phyloP scores from a whole-genome alignment of 2,113 vertebrate genomes.

The Megaceryle torquata region DNA sequence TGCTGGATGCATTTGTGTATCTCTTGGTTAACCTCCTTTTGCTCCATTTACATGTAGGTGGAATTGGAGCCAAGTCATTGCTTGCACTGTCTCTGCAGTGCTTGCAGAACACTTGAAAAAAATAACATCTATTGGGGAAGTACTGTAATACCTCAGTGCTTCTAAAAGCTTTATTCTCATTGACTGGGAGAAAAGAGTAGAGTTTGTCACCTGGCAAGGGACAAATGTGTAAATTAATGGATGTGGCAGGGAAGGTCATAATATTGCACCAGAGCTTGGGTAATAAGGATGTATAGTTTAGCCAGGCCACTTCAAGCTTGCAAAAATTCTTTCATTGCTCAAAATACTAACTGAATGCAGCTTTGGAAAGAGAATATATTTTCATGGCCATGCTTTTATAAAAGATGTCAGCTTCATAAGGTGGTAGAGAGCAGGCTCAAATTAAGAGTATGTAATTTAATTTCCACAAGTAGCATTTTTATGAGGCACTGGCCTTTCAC shows the following conservation, averaged over 20 bases:
- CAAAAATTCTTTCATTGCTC: neutral
- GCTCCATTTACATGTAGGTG: neutral
- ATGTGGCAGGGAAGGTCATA: neutral
- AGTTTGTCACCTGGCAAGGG: neutral
- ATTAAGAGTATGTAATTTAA: constrained; percentile 11
- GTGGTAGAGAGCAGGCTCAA: neutral
- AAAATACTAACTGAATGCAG: neutral
- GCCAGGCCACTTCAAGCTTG: neutral
- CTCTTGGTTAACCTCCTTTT: neutral
- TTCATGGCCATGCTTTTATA: neutral
- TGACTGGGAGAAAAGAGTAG: neutral
- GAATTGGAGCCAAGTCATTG: neutral
- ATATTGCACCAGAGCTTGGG: neutral
- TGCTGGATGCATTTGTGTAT: neutral
- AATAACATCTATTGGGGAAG: neutral
- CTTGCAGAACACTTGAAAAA: neutral
- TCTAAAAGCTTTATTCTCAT: neutral
- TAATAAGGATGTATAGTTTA: neutral
- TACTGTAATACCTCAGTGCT: neutral
- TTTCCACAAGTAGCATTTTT: neutral
- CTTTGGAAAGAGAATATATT: neutral
- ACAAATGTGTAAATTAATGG: neutral
- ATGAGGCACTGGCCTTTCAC: neutral
- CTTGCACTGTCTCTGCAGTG: neutral
- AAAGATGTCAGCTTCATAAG: neutral